These are phyloP conservation scores for Perodicticus potto DNA, from an alignment of 2,797 vertebrate genomes.

Conservation along the genomic window DNA sequence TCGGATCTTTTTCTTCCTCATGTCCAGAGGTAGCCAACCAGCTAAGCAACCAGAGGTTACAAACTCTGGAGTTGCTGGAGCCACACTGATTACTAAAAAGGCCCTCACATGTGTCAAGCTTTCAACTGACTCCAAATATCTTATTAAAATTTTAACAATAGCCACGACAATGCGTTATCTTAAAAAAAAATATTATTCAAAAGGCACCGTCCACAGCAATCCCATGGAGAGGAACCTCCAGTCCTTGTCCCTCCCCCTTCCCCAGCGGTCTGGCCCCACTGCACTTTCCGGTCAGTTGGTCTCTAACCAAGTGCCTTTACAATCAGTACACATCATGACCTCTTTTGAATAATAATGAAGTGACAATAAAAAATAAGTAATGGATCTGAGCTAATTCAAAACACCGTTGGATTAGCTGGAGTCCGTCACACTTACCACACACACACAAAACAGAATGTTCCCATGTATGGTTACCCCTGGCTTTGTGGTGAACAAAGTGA, in stretches of 20 bases:
- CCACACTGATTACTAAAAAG: not conserved
- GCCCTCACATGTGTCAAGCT: not conserved
- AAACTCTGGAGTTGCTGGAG: not conserved
- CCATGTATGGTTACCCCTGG: not conserved
- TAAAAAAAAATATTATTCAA: slow-evolving; percentile 10
- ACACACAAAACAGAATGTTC: not conserved
- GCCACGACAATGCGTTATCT: not conserved
- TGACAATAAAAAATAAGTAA: not conserved
- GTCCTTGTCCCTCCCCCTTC: not conserved
- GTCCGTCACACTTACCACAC: not conserved
- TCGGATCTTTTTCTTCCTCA: not conserved
- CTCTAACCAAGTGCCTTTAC: not conserved
- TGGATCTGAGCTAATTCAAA: not conserved
- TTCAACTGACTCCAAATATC: slow-evolving; percentile 24
- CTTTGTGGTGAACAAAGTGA: slow-evolving; percentile 9
- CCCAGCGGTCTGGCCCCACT: not conserved
- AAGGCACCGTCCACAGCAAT: not conserved
- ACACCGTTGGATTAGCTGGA: not conserved
- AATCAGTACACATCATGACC: not conserved
- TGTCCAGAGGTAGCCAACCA: not conserved
- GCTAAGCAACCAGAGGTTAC: not conserved
- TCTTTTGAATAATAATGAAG: slow-evolving; percentile 31
- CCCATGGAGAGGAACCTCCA: not conserved
- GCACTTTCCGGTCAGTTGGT: not conserved
- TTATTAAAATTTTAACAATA: slow-evolving; percentile 22